These are phyloP conservation scores for Mola mola DNA, from an alignment of 2,113 vertebrate species.

Conservation along the genomic window DNA sequence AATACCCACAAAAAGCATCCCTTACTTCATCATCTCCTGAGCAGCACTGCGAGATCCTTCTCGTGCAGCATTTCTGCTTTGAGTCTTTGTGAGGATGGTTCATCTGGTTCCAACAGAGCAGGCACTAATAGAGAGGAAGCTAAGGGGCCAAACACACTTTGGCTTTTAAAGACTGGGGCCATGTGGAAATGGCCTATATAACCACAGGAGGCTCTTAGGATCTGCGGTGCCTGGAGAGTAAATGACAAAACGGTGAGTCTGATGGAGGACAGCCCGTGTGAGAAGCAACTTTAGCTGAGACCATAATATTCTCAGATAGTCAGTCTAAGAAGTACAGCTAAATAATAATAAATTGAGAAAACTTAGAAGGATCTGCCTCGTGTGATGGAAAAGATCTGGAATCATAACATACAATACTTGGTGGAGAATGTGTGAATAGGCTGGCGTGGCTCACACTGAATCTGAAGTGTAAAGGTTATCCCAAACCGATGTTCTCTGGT, in stretches of 20 bases:
- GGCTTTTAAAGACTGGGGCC: slow-evolving; percentile 62
- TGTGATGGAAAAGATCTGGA: no score
- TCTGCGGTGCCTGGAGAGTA: slow-evolving; percentile 45
- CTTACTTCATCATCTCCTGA: slow-evolving; percentile 39
- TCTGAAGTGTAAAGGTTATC: no score
- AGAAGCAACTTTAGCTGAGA: slow-evolving; percentile 24
- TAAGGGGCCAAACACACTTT: slow-evolving; percentile 64
- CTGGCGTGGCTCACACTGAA: no score
- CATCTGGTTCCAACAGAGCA: slow-evolving; percentile 71
- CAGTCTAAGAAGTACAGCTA: slow-evolving; percentile 11
- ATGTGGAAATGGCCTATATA: slow-evolving; percentile 71
- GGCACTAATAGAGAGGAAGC: slow-evolving; percentile 70
- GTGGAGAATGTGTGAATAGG: no score
- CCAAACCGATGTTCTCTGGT: background rate
- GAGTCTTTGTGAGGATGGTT: slow-evolving; percentile 58
- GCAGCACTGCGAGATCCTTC: slow-evolving; percentile 39
- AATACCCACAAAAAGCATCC: slow-evolving; percentile 39
- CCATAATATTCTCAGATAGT: slow-evolving; percentile 12
- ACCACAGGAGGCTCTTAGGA: slow-evolving; percentile 67
- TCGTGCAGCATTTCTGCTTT: slow-evolving; percentile 40
- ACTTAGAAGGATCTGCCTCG: no score
- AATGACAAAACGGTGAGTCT: slow-evolving; percentile 57
- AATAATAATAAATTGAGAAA: no score
- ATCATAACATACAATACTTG: no score
- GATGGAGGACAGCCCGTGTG: slow-evolving; percentile 40